Percentiles rank a stretch among this genome's conserved stretches.
These are phyloP conservation scores for Dinocampus coccinellae DNA, from an alignment of 2,888 invertebrate genomes.

Conservation along the genomic window DNA sequence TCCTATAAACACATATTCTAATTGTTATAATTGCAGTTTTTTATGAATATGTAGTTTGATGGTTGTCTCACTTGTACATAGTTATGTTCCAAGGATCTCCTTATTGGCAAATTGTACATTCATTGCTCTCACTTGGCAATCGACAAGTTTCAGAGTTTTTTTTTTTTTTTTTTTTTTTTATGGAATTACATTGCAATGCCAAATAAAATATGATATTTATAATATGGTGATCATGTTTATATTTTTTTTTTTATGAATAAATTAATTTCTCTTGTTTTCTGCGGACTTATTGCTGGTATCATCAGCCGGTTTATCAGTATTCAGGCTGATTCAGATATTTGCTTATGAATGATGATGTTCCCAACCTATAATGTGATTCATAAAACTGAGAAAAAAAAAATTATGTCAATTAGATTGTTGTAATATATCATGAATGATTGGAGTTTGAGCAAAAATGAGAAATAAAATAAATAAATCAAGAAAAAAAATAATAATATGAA, in stretches of 20 bases:
- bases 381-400: constrained; percentile 2
- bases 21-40: constrained; percentile 15
- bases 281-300: constrained; percentile 2
- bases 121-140: constrained; percentile 36
- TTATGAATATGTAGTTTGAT: constrained; percentile 1
- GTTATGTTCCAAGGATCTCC: constrained; percentile 26
- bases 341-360: constrained; percentile 1
- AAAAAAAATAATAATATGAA: background rate
- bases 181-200: background rate
- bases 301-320: constrained; percentile 21
- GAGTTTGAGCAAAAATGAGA: constrained; percentile 12
- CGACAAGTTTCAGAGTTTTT: constrained; percentile 11
- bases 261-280: background rate
- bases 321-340: constrained; percentile 20
- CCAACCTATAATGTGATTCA: constrained; percentile 25
- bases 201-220: background rate
- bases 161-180: too few species aligned
- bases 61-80: constrained; percentile 27
- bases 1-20: constrained; percentile 4
- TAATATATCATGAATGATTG: background rate
- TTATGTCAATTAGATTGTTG: constrained; percentile 14
- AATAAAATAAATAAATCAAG: constrained; percentile 2
- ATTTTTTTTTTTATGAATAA: background rate
- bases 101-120: constrained; percentile 36
- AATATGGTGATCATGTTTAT: constrained; percentile 2